Evolutionary conservation across 2,888 invertebrate genomes (phyloP).

Genomic region (Pyralis farinalis): DNA sequence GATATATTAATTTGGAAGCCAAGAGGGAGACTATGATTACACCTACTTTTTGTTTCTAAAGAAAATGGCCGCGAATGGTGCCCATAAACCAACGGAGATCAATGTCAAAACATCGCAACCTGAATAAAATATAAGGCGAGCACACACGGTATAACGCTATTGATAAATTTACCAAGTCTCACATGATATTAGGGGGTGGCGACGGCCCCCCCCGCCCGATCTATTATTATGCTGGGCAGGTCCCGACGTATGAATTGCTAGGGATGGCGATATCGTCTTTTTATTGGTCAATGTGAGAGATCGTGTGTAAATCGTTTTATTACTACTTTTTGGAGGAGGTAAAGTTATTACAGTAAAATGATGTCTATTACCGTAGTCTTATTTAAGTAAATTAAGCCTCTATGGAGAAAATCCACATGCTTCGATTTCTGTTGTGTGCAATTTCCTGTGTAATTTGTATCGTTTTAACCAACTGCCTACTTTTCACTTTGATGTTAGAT

Average conservation of each 20-base stretch:
- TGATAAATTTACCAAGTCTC: constrained; percentile 77
- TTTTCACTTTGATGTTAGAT: too few relatives aligned
- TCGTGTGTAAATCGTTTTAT: neutral
- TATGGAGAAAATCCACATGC: too few relatives aligned
- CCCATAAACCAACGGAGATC: constrained; percentile 41
- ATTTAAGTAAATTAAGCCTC: too few relatives aligned
- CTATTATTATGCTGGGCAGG: constrained; percentile 77
- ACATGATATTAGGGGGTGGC: constrained; percentile 73
- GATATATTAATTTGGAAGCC: too few relatives aligned
- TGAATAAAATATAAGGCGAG: constrained; percentile 71
- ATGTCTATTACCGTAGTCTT: too few relatives aligned
- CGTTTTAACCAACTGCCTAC: too few relatives aligned
- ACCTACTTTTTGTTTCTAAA: too few relatives aligned
- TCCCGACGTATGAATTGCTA: constrained; percentile 52
- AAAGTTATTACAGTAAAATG: neutral
- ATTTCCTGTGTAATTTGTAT: too few relatives aligned
- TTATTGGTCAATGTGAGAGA: constrained; percentile 8
- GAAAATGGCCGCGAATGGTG: too few relatives aligned
- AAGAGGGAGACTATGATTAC: too few relatives aligned
- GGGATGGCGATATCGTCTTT: constrained; percentile 42
- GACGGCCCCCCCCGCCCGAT: constrained; percentile 57
- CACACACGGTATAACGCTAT: constrained; percentile 67
- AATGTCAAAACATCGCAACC: constrained; percentile 51
- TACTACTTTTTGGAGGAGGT: neutral
- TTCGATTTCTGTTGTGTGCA: too few relatives aligned